A percentile compares a stretch with the other conserved stretches of the same genome.
Evolutionary conservation across 2,888 invertebrate genomes (phyloP).

Genomic region (Criorhina ranunculi): DNA sequence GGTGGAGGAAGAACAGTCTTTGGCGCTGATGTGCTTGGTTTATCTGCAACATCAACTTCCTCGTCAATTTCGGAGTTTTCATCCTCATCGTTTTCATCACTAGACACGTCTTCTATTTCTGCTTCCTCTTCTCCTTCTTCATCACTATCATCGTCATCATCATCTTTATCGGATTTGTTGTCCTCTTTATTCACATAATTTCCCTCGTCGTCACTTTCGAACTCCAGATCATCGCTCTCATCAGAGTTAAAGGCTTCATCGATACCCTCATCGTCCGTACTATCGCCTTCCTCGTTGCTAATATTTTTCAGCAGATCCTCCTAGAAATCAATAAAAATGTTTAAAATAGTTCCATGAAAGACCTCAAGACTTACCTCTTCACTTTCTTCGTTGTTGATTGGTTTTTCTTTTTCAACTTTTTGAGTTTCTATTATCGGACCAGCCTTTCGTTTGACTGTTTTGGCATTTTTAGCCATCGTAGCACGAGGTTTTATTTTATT

Average conservation of each 20-base stretch:
- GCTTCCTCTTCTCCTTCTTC: slow-evolving; percentile 80
- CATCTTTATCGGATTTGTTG: slow-evolving; percentile 79
- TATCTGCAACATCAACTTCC: slow-evolving; percentile 30
- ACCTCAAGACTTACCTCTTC: slow-evolving; percentile 44
- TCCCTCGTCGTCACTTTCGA: slow-evolving; percentile 86
- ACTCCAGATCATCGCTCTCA: slow-evolving; percentile 83
- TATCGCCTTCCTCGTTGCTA: slow-evolving; percentile 83
- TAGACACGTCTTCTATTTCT: slow-evolving; percentile 81
- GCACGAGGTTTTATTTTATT: neutral
- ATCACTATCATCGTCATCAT: slow-evolving; percentile 76
- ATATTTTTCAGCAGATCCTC: slow-evolving; percentile 81
- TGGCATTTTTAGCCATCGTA: slow-evolving; percentile 65
- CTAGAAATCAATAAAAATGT: slow-evolving; percentile 40
- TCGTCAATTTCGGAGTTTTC: slow-evolving; percentile 68
- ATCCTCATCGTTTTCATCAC: slow-evolving; percentile 81
- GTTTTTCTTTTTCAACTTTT: slow-evolving; percentile 38
- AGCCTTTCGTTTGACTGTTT: slow-evolving; percentile 75
- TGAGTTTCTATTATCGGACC: slow-evolving; percentile 7
- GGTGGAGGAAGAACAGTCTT: neutral
- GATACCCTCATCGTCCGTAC: slow-evolving; percentile 84
- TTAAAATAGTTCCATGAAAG: neutral
- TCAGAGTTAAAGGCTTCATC: slow-evolving; percentile 81
- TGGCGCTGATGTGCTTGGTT: slow-evolving; percentile 57
- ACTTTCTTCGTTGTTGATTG: slow-evolving; percentile 24
- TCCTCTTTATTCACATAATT: slow-evolving; percentile 82